A percentile compares a stretch with the other conserved stretches of the same genome.
phyloP scores from a whole-genome alignment of 2,797 vertebrate genomes.

The Yasuhikotakia modesta region DNA sequence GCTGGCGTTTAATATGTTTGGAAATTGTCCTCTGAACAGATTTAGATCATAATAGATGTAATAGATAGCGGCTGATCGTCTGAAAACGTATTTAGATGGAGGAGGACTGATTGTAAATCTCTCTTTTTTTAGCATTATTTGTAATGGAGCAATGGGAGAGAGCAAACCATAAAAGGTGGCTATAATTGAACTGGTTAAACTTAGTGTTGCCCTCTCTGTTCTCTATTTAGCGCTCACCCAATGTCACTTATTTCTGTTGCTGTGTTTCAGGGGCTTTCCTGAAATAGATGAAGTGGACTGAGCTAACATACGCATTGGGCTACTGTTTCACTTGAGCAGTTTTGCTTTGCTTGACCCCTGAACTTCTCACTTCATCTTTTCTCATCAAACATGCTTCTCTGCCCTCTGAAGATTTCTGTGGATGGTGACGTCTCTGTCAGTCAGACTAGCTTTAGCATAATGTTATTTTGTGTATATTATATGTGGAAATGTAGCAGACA shows the following conservation, averaged over 20 bases:
- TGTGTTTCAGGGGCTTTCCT: conserved; percentile 20
- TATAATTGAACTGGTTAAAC: conserved; percentile 33
- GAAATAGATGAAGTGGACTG: conserved; percentile 26
- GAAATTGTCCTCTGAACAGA: conserved; percentile 31
- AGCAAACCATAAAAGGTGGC: not conserved
- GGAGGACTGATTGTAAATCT: not conserved
- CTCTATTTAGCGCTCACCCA: conserved; percentile 24
- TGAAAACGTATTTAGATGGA: conserved; percentile 12
- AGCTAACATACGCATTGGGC: not conserved
- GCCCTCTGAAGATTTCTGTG: not conserved
- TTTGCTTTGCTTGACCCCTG: conserved; percentile 13
- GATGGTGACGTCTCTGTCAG: not conserved
- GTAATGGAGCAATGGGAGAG: not conserved
- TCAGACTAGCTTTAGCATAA: not conserved
- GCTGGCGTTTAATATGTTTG: conserved; percentile 2
- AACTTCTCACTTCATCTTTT: not conserved
- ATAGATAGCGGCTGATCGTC: conserved; percentile 9
- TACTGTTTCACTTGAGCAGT: conserved; percentile 12
- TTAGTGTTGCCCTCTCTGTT: conserved; percentile 3
- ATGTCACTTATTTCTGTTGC: conserved; percentile 16
- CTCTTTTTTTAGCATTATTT: conserved; percentile 15
- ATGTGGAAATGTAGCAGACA: not conserved
- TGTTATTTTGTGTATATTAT: not conserved
- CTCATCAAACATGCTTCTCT: conserved; percentile 24
- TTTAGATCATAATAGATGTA: not conserved